Conservation (phyloP, 2,113 vertebrate species). For the Anguilla rostrata region DNA sequence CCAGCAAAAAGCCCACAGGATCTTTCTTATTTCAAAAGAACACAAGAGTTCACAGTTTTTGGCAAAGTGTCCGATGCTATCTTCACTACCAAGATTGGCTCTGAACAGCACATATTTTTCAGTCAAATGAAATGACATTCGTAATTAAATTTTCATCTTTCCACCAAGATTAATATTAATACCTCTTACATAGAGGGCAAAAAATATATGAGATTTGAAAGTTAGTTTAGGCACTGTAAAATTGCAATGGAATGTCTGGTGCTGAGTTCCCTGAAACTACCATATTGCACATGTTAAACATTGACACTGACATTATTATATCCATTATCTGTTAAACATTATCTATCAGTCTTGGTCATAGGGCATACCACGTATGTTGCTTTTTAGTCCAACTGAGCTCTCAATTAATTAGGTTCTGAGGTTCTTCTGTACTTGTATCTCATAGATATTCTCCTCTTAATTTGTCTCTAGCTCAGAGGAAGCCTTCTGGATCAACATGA, state of each 20-base stretch:
- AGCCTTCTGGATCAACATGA: neutral
- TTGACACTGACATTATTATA: neutral
- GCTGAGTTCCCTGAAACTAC: neutral
- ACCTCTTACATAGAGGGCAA: neutral
- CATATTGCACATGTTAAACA: neutral
- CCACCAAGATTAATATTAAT: neutral
- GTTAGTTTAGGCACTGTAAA: neutral
- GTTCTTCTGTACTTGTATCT: no score
- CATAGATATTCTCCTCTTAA: no score
- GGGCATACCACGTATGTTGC: neutral
- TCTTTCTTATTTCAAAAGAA: neutral
- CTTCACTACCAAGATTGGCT: neutral
- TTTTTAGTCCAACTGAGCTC: neutral
- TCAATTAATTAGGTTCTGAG: neutral
- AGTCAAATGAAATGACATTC: neutral
- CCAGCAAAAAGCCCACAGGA: constrained; percentile 7
- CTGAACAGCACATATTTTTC: neutral
- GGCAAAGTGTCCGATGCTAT: neutral
- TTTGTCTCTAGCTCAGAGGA: neutral
- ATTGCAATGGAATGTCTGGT: neutral
- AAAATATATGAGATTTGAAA: neutral
- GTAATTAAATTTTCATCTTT: neutral
- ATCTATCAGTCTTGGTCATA: neutral
- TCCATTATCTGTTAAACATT: neutral
- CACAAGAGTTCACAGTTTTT: neutral